These are phyloP conservation scores for Platalea minor DNA, from an alignment of 2,797 vertebrate species.

Conservation along the genomic window DNA sequence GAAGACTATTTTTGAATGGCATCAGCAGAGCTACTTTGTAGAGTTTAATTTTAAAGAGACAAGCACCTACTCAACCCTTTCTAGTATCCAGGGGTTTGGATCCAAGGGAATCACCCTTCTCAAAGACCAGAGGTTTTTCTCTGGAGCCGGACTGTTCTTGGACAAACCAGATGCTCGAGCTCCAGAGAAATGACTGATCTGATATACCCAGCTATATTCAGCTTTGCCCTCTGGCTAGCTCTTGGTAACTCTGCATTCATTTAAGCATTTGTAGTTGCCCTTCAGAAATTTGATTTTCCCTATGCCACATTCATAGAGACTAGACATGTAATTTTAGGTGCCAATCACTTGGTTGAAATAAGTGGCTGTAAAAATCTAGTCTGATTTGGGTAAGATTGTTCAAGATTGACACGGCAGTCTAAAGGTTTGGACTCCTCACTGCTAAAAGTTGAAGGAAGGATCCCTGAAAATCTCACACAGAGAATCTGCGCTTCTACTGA, in stretches of 20 bases:
- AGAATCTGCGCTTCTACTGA: background rate
- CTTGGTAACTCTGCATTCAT: background rate
- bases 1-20: background rate
- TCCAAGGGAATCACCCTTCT: background rate
- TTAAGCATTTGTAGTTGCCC: background rate
- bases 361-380: background rate
- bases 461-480: background rate
- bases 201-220: background rate
- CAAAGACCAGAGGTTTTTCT: background rate
- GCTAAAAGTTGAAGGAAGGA: background rate
- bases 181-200: background rate
- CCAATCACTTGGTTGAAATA: background rate
- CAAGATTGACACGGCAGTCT: background rate
- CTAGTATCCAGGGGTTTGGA: background rate
- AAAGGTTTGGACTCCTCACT: background rate
- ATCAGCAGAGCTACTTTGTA: background rate
- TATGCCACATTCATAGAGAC: background rate
- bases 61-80: fast-evolving
- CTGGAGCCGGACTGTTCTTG: background rate
- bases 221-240: background rate
- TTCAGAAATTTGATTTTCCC: background rate
- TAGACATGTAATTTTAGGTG: background rate
- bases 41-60: background rate
- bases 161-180: background rate
- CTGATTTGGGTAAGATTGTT: background rate